phyloP scores from a whole-genome alignment of 2,113 vertebrate genomes.

The Pterocles orientalis region DNA sequence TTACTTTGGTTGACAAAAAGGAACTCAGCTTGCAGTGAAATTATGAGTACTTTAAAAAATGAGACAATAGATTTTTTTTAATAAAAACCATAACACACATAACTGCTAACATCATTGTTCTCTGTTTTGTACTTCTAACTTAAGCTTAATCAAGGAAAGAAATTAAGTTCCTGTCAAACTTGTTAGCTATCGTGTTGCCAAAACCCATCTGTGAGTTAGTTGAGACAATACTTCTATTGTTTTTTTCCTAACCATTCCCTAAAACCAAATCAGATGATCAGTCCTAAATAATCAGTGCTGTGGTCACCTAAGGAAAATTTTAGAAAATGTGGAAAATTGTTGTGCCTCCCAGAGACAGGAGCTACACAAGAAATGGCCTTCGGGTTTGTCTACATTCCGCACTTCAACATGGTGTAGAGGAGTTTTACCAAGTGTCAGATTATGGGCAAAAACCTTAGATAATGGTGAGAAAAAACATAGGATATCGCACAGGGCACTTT shows the following conservation, averaged over 20 bases:
- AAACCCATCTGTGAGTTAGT: background rate
- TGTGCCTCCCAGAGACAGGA: background rate
- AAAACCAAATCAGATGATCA: background rate
- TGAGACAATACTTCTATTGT: background rate
- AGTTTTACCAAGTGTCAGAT: background rate
- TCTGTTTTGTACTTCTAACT: background rate
- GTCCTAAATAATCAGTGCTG: background rate
- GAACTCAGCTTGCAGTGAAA: background rate
- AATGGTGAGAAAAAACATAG: background rate
- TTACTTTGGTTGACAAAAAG: background rate
- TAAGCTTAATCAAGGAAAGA: background rate
- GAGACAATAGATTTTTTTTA: fast-evolving
- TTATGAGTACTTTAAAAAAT: background rate
- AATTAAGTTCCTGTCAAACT: background rate
- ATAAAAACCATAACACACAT: background rate
- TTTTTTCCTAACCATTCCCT: background rate
- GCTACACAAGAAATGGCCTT: fast-evolving
- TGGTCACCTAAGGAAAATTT: background rate
- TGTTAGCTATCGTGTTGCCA: background rate
- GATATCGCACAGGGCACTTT: background rate
- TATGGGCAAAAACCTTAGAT: background rate
- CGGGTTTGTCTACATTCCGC: fast-evolving
- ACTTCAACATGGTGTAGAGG: no score
- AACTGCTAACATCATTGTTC: background rate
- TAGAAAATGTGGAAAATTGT: fast-evolving